Evolutionary conservation across 2,797 vertebrate genomes (phyloP).

Genomic region (Lithobates sylvaticus): DNA sequence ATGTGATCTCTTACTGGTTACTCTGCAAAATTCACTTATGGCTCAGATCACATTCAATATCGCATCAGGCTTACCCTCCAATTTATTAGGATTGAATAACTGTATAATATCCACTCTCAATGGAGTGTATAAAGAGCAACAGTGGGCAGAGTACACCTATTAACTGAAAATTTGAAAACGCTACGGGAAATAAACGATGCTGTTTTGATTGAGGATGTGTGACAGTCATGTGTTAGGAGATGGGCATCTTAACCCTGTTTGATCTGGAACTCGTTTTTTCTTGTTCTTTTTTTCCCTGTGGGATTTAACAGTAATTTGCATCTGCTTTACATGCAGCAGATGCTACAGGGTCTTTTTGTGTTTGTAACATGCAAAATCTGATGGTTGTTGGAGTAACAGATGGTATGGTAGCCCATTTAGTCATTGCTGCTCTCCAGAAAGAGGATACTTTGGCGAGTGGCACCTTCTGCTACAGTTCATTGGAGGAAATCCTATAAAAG

Average conservation of each 20-base stretch:
- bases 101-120: neutral
- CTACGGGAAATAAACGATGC: neutral
- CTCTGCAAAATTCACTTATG: neutral
- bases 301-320: neutral
- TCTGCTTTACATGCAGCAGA: constrained; percentile 12
- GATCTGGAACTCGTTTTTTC: neutral
- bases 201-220: constrained; percentile 2
- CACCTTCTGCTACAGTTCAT: neutral
- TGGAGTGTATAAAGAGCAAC: neutral
- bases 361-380: neutral
- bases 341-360: neutral
- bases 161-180: neutral
- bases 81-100: neutral
- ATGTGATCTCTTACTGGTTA: neutral
- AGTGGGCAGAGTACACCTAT: neutral
- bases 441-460: neutral
- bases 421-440: neutral
- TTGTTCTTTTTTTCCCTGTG: neutral
- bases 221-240: constrained; percentile 34
- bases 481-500: too few relatives aligned
- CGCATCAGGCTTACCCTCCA: neutral
- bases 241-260: neutral
- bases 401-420: neutral
- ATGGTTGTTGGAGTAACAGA: neutral
- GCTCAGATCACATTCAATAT: neutral